Percentiles rank a stretch among this genome's conserved stretches.
These are phyloP conservation scores for Percopsis transmontana DNA, from an alignment of 2,113 vertebrate genomes.

Conservation along the genomic window DNA sequence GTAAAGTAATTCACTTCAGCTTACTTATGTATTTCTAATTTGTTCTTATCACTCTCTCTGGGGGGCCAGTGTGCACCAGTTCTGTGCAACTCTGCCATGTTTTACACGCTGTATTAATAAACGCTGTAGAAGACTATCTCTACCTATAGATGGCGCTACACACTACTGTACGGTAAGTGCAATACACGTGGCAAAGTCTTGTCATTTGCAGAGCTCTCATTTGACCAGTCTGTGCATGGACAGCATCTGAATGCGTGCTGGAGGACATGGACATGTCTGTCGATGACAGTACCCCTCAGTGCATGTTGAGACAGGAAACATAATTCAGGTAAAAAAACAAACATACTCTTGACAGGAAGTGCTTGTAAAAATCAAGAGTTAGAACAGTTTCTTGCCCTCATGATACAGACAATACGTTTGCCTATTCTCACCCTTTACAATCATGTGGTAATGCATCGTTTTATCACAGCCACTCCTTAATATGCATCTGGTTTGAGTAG, in stretches of 20 bases:
- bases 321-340: constrained; percentile 27
- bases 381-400: neutral
- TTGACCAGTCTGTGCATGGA: constrained; percentile 2
- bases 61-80: too few species aligned
- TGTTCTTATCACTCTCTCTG: too few species aligned
- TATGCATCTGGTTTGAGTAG: constrained; percentile 22
- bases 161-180: constrained; percentile 3
- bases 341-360: constrained; percentile 27
- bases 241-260: neutral
- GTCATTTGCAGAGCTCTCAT: constrained; percentile 3
- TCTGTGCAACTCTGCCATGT: too few species aligned
- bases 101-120: too few species aligned
- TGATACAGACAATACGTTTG: constrained; percentile 18
- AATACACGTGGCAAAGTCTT: constrained; percentile 15
- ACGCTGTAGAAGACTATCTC: too few species aligned
- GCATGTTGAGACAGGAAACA: constrained; percentile 39
- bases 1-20: constrained; percentile 19
- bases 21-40: too few species aligned
- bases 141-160: constrained; percentile 2
- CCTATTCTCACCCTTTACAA: constrained; percentile 3
- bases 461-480: neutral
- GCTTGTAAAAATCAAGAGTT: constrained; percentile 18
- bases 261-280: constrained; percentile 55
- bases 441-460: neutral
- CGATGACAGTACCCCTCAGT: constrained; percentile 30